Percentiles rank a stretch among this genome's conserved stretches.
Conservation (phyloP, 2,797 vertebrate genomes). For the Spinus olivaceus region DNA sequence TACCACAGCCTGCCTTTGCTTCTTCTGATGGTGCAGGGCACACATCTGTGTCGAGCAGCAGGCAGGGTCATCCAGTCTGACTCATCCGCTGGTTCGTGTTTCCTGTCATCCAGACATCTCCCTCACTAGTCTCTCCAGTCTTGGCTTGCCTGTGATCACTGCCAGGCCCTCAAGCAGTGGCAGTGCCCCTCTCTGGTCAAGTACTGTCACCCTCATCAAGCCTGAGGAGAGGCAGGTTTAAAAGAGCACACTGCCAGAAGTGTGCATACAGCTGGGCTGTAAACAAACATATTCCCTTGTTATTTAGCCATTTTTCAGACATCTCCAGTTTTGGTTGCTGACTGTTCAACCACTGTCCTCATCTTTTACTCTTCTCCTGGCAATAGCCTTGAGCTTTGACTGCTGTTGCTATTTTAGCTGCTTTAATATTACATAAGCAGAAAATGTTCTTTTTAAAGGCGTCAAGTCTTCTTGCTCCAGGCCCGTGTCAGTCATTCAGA, state of each 20-base stretch:
- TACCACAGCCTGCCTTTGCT: background rate
- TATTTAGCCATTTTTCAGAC: background rate
- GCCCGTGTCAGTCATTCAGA: constrained; percentile 20
- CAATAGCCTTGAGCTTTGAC: constrained; percentile 21
- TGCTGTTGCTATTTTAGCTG: constrained; percentile 44
- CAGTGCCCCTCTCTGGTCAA: background rate
- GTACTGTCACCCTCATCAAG: background rate
- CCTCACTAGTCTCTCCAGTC: background rate
- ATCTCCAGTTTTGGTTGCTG: background rate
- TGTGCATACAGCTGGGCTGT: background rate
- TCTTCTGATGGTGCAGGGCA: background rate
- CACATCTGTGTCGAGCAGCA: background rate
- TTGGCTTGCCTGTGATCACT: background rate
- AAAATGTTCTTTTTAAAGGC: constrained; percentile 36
- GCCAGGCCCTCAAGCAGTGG: background rate
- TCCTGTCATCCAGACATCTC: background rate
- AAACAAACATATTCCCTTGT: background rate
- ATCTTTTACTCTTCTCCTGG: background rate
- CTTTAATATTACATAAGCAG: constrained; percentile 38
- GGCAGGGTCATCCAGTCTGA: background rate
- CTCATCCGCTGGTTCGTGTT: background rate
- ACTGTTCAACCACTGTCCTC: background rate
- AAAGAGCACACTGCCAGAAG: background rate
- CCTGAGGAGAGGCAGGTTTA: background rate
- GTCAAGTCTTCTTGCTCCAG: constrained; percentile 34